A percentile compares a stretch with the other conserved stretches of the same genome.
phyloP scores from a whole-genome alignment of 2,888 invertebrate genomes.

The Leptura quadrifasciata region DNA sequence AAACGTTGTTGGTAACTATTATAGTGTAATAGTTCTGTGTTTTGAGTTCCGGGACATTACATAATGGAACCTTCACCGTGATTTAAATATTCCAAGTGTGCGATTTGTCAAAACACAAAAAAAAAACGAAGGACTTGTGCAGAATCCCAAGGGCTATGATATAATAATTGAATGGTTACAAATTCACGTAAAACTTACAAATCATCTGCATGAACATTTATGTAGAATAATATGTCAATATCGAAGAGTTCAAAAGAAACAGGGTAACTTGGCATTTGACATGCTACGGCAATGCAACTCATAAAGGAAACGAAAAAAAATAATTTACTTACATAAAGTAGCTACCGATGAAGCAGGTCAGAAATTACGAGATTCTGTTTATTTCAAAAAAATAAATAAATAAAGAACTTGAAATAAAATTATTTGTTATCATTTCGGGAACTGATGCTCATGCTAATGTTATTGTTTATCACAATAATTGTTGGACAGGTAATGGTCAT shows the following conservation, averaged over 20 bases:
- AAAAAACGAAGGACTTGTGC: not conserved
- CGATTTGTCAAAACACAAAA: slow-evolving; percentile 14
- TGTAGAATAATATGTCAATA: not conserved
- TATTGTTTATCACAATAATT: not conserved
- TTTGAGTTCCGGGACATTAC: too few relatives aligned
- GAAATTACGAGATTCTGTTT: too few relatives aligned
- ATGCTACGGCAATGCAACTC: slow-evolving; percentile 3
- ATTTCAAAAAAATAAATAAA: not conserved
- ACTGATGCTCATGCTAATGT: not conserved
- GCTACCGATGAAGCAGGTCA: not conserved
- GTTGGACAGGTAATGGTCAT: not conserved
- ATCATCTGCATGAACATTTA: slow-evolving; percentile 1
- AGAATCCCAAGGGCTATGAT: slow-evolving; percentile 9
- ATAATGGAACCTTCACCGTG: not conserved
- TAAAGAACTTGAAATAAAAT: not conserved
- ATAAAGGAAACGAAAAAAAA: not conserved
- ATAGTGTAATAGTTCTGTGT: too few relatives aligned
- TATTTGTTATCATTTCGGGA: not conserved
- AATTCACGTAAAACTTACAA: not conserved
- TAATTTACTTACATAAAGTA: too few relatives aligned
- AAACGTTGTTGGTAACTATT: too few relatives aligned
- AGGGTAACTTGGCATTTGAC: not conserved
- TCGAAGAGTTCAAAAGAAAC: not conserved
- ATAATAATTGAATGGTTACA: not conserved
- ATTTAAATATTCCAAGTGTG: not conserved